These are phyloP conservation scores for Kryptopterus vitreolus DNA, from an alignment of 2,797 vertebrate genomes.

Conservation along the genomic window DNA sequence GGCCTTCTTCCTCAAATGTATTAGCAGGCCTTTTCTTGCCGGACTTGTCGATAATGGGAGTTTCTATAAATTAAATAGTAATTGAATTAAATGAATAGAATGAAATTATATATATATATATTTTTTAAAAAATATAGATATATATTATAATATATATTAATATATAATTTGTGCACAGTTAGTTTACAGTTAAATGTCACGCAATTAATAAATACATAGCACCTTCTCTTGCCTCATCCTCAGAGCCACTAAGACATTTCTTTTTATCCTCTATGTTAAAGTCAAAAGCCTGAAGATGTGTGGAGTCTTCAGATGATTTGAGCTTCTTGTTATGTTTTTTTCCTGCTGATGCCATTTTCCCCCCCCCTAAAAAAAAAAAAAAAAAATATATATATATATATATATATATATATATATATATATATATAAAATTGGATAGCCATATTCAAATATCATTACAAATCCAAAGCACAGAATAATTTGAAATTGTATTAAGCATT, in stretches of 20 bases:
- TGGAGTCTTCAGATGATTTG: conserved; percentile 51
- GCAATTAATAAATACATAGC: not conserved
- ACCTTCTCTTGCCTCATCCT: conserved; percentile 66
- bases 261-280: conserved; percentile 61
- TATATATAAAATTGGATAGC: too few species aligned
- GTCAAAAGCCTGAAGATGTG: conserved; percentile 60
- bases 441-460: not conserved
- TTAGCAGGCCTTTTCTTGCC: conserved; percentile 66
- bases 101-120: not conserved
- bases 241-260: conserved; percentile 64
- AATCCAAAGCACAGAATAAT: not conserved
- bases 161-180: not conserved
- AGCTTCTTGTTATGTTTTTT: conserved; percentile 65
- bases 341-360: conserved; percentile 61
- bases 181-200: not conserved
- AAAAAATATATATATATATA: too few species aligned
- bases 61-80: conserved; percentile 52
- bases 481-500: not conserved
- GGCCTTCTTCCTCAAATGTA: conserved; percentile 60
- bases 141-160: too few species aligned
- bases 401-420: too few species aligned
- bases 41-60: conserved; percentile 60
- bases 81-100: not conserved
- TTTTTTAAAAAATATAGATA: too few species aligned
- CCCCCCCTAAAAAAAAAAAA: not conserved